phyloP scores from a whole-genome alignment of 2,888 invertebrate genomes.

The Yponomeuta plumbellus region DNA sequence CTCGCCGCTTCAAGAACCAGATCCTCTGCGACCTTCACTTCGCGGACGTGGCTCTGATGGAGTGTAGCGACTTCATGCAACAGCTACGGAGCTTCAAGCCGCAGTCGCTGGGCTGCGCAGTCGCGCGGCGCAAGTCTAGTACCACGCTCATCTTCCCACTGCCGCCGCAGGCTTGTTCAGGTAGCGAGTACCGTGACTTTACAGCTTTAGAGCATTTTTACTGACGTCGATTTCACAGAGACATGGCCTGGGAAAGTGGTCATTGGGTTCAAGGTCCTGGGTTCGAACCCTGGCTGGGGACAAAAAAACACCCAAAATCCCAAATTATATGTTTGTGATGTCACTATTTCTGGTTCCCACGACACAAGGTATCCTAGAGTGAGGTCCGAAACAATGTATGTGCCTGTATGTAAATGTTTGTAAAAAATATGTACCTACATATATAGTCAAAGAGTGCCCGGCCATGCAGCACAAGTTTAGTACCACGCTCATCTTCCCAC shows the following conservation, averaged over 20 bases:
- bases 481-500: constrained; percentile 94
- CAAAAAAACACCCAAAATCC: too few species aligned
- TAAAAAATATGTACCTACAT: too few species aligned
- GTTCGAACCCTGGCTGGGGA: too few species aligned
- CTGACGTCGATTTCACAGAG: too few species aligned
- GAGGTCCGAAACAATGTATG: too few species aligned
- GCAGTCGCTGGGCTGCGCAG: constrained; percentile 95
- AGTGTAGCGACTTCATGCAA: constrained; percentile 98
- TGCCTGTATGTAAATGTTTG: too few species aligned
- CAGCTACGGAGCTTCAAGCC: constrained; percentile 97
- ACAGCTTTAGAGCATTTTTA: too few species aligned
- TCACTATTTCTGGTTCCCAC: too few species aligned
- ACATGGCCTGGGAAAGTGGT: too few species aligned
- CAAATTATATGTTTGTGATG: too few species aligned
- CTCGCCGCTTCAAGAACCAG: constrained; percentile 87
- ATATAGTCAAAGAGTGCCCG: too few species aligned
- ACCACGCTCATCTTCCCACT: constrained; percentile 95
- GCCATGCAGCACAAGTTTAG: constrained; percentile 95
- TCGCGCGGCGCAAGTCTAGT: constrained; percentile 93
- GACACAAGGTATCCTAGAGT: constrained; percentile 54
- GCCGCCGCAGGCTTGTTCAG: constrained; percentile 96
- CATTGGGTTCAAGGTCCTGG: too few species aligned
- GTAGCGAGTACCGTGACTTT: constrained; percentile 57
- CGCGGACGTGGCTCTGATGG: constrained; percentile 97
- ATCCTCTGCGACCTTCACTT: constrained; percentile 97